Conservation (phyloP, 37 sponge, comb jelly and placozoan species). For the Theonella swinhoei region DNA sequence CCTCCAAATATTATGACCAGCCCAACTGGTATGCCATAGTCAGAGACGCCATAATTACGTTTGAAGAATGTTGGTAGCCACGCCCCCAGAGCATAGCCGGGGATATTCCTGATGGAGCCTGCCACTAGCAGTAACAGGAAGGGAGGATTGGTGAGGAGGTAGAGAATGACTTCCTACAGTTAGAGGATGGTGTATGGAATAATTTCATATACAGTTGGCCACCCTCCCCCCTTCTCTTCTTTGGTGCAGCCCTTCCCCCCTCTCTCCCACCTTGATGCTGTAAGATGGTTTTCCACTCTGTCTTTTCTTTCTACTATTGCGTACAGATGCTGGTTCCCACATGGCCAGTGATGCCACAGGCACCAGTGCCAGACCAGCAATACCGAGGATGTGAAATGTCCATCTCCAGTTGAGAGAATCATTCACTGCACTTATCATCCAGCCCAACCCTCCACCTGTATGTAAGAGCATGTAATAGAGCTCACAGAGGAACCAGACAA, state of each 20-base stretch:
- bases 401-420: slow-evolving; percentile 73
- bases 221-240: too few species aligned
- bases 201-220: neutral
- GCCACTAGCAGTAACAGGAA: slow-evolving; percentile 75
- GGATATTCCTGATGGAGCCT: slow-evolving; percentile 86
- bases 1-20: slow-evolving; percentile 86
- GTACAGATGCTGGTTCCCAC: slow-evolving; percentile 72
- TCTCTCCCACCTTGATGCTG: slow-evolving; percentile 60
- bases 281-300: slow-evolving; percentile 48
- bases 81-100: slow-evolving; percentile 86
- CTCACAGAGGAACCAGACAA: too few species aligned
- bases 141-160: slow-evolving; percentile 57
- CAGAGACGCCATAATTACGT: slow-evolving; percentile 34
- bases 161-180: slow-evolving; percentile 62
- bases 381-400: slow-evolving; percentile 81
- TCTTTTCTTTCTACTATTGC: slow-evolving; percentile 48
- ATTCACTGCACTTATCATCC: slow-evolving; percentile 67
- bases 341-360: slow-evolving; percentile 59
- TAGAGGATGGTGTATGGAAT: neutral
- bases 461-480: too few species aligned
- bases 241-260: too few species aligned
- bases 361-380: slow-evolving; percentile 55
- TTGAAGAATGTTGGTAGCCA: slow-evolving; percentile 88
- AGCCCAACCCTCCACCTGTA: slow-evolving; percentile 79
- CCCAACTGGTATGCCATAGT: slow-evolving; percentile 71